Evolutionary conservation across 1,140 invertebrate species (phyloP).

Genomic region (Lutraria rhynchaena): DNA sequence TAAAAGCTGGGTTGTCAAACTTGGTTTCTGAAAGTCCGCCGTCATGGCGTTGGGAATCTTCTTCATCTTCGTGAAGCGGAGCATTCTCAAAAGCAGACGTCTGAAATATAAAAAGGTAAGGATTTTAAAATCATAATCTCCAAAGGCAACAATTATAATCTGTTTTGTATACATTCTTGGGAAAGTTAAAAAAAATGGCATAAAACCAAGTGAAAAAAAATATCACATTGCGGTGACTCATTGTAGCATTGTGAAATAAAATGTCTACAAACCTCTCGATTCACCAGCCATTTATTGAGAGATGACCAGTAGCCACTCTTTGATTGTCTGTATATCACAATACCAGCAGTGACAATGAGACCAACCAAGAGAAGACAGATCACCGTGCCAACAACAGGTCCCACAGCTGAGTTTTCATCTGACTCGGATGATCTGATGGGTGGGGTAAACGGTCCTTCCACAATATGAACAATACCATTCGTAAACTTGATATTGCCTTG

Average conservation of each 20-base stretch:
- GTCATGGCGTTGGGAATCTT: too few relatives aligned
- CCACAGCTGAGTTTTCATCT: neutral
- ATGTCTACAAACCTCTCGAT: constrained; percentile 12
- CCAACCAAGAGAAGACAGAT: constrained; percentile 4
- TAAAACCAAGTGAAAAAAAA: too few relatives aligned
- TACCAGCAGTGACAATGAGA: constrained; percentile 2
- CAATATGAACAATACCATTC: constrained; percentile 36
- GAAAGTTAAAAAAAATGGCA: neutral
- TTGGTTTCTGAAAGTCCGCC: too few relatives aligned
- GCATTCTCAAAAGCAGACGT: too few relatives aligned
- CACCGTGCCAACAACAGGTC: constrained; percentile 22
- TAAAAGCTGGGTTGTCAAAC: too few relatives aligned
- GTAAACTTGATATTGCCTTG: constrained; percentile 32
- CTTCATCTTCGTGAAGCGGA: too few relatives aligned
- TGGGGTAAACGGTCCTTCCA: constrained; percentile 12
- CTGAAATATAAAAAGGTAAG: too few relatives aligned
- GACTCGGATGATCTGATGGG: neutral
- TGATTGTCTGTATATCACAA: constrained; percentile 19
- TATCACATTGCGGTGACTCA: too few relatives aligned
- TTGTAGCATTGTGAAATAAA: too few relatives aligned
- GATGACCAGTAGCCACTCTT: constrained; percentile 26
- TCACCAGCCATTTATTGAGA: constrained; percentile 21
- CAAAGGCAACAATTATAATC: too few relatives aligned
- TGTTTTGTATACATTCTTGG: neutral
- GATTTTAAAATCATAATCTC: too few relatives aligned